These are phyloP conservation scores for Laterallus jamaicensis DNA, from an alignment of 2,113 vertebrate species.

Conservation along the genomic window DNA sequence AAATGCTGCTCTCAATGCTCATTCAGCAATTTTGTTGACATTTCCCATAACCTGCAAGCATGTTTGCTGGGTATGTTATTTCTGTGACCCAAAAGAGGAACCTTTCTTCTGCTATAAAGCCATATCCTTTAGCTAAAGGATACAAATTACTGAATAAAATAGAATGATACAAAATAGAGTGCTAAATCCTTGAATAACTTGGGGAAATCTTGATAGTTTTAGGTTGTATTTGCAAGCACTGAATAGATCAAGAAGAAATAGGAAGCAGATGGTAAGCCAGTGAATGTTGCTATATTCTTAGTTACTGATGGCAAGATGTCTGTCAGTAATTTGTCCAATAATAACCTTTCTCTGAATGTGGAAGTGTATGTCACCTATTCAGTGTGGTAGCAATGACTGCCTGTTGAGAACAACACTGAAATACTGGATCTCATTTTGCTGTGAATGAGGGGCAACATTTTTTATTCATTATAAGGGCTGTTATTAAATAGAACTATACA, in stretches of 20 bases:
- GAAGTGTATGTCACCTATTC: background rate
- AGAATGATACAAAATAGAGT: background rate
- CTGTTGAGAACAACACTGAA: background rate
- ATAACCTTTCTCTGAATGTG: background rate
- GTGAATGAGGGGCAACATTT: background rate
- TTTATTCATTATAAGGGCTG: background rate
- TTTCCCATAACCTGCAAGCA: background rate
- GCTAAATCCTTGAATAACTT: background rate
- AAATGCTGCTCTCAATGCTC: background rate
- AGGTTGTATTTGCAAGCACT: background rate
- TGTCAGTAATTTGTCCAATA: background rate
- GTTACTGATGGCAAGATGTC: background rate
- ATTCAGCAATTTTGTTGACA: background rate
- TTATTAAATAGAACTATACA: background rate
- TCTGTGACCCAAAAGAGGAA: background rate
- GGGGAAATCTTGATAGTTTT: background rate
- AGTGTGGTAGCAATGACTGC: background rate
- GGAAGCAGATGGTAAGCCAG: background rate
- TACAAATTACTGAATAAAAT: background rate
- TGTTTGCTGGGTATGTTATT: background rate
- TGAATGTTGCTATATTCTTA: background rate
- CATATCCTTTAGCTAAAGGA: background rate
- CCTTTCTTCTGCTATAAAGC: background rate
- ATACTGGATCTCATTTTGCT: background rate
- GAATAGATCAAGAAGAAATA: background rate